These are phyloP conservation scores for Oncorhynchus masou DNA, from an alignment of 2,113 vertebrate species.

Conservation along the genomic window DNA sequence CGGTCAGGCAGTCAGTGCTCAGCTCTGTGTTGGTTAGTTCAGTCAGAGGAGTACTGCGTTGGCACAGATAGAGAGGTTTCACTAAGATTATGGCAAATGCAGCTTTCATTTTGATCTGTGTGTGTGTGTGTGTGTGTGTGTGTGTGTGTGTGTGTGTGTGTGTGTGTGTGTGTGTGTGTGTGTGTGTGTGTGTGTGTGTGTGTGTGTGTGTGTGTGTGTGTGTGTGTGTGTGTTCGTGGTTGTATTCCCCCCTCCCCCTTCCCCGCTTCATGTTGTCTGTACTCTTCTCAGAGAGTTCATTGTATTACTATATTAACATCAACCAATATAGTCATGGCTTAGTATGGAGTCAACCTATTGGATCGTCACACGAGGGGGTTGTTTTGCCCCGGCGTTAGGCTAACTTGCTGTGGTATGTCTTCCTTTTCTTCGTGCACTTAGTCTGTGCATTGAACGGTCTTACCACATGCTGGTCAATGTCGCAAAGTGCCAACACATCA, in stretches of 20 bases:
- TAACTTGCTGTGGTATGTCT: not conserved
- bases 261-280: not conserved
- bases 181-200: not conserved
- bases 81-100: too few species aligned
- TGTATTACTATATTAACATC: not conserved
- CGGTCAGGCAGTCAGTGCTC: not conserved
- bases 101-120: not conserved
- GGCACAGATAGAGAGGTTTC: too few species aligned
- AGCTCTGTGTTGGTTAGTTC: not conserved
- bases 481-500: not conserved
- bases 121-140: not conserved
- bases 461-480: constrained; percentile 1
- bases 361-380: too few species aligned
- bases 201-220: not conserved
- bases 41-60: not conserved
- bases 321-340: not conserved
- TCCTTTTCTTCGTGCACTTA: not conserved
- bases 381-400: too few species aligned
- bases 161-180: not conserved
- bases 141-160: too few species aligned
- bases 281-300: not conserved
- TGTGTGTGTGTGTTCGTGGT: not conserved
- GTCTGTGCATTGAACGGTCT: too few species aligned
- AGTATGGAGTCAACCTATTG: too few species aligned
- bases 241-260: too few species aligned